Conservation (phyloP, 2,797 vertebrate species). For the Crenichthys baileyi region DNA sequence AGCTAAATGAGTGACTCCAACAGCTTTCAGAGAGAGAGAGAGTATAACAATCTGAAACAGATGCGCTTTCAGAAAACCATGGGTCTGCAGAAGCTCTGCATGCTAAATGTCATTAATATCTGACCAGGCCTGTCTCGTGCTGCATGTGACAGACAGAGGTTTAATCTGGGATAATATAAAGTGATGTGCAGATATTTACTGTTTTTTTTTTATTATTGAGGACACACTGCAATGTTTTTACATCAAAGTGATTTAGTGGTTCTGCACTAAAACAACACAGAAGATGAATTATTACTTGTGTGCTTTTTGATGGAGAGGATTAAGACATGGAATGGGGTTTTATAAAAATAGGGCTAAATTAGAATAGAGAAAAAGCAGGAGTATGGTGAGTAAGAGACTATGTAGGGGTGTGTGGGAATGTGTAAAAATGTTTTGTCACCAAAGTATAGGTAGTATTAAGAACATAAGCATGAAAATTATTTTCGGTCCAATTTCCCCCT, state of each 20-base stretch:
- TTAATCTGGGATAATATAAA: constrained; percentile 1
- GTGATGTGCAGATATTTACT: not conserved
- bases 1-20: constrained; percentile 1
- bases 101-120: constrained; percentile 14
- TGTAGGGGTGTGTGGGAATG: not conserved
- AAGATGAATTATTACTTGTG: not conserved
- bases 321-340: constrained; percentile 11
- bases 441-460: not conserved
- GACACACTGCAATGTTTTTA: not conserved
- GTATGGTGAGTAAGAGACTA: constrained; percentile 4
- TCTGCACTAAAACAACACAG: constrained; percentile 5
- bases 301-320: constrained; percentile 11
- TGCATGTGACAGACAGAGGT: constrained; percentile 2
- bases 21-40: constrained; percentile 3
- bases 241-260: not conserved
- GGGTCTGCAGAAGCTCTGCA: not conserved
- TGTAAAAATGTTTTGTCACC: constrained; percentile 2
- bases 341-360: constrained; percentile 12
- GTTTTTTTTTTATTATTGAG: not conserved
- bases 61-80: not conserved
- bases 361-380: not conserved
- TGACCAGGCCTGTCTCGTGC: not conserved
- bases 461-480: not conserved
- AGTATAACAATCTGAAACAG: constrained; percentile 15
- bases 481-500: not conserved